Conservation (phyloP, 2,797 vertebrate genomes). For the Nyctalus aviator region DNA sequence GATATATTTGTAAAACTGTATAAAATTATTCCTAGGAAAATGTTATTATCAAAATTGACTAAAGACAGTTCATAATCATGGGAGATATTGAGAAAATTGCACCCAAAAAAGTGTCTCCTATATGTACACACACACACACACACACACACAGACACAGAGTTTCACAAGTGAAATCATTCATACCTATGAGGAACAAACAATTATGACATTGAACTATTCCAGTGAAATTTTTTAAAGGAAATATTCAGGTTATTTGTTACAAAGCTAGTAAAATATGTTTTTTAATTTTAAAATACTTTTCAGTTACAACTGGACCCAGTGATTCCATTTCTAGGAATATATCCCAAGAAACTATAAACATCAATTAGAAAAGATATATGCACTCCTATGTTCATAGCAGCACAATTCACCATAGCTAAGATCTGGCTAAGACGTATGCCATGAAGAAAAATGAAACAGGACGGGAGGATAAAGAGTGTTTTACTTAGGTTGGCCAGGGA, state of each 20-base stretch:
- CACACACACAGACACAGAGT: not conserved
- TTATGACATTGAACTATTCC: not conserved
- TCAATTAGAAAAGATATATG: too few species aligned
- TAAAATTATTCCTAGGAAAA: conserved; percentile 4
- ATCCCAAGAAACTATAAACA: too few species aligned
- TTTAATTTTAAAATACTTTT: not conserved
- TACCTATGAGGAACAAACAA: not conserved
- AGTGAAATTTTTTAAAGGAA: not conserved
- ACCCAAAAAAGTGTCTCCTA: not conserved
- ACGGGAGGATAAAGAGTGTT: too few species aligned
- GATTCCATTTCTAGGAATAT: too few species aligned
- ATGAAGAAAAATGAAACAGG: too few species aligned
- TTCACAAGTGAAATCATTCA: not conserved
- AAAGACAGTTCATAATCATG: not conserved
- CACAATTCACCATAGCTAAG: too few species aligned
- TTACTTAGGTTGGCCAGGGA: too few species aligned
- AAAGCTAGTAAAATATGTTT: not conserved
- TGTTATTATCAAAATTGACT: not conserved
- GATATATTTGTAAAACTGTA: not conserved
- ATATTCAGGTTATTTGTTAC: conserved; percentile 27
- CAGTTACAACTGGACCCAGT: not conserved
- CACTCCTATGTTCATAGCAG: too few species aligned
- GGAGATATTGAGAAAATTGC: not conserved
- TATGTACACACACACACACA: not conserved
- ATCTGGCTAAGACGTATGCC: too few species aligned